phyloP scores from a whole-genome alignment of 1,140 invertebrate genomes.

The Drosophila ogumai region DNA sequence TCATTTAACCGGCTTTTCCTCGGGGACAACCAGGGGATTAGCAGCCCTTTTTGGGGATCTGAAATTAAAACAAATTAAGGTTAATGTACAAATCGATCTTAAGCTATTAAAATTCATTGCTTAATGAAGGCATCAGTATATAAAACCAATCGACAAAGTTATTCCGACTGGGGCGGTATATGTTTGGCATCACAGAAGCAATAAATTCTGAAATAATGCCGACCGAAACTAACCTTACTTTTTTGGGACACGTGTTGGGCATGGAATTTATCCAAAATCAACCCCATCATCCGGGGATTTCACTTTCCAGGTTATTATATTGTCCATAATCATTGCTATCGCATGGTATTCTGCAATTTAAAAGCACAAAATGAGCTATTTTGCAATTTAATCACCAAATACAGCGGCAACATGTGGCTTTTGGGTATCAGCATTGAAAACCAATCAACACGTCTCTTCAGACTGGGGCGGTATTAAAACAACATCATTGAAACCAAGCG shows the following conservation, averaged over 20 bases:
- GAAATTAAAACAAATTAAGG: neutral
- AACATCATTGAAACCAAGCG: slow-evolving; percentile 89
- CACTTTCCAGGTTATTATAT: neutral
- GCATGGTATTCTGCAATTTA: slow-evolving; percentile 19
- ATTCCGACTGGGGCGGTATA: slow-evolving; percentile 71
- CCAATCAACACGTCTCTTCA: slow-evolving; percentile 79
- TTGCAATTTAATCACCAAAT: neutral
- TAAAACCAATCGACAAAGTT: slow-evolving; percentile 37
- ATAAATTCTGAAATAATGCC: neutral
- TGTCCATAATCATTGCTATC: neutral
- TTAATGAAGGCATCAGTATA: slow-evolving; percentile 2
- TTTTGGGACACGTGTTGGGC: slow-evolving; percentile 15
- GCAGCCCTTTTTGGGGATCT: neutral
- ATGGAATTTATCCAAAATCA: slow-evolving; percentile 9
- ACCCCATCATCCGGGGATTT: neutral
- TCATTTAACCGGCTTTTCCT: neutral
- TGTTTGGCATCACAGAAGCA: slow-evolving; percentile 41
- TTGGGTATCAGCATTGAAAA: slow-evolving; percentile 58
- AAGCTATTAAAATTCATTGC: neutral
- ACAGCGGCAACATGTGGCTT: slow-evolving; percentile 5
- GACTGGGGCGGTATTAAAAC: slow-evolving; percentile 69
- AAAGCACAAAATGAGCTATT: slow-evolving; percentile 9
- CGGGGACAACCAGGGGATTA: no score
- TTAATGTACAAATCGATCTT: neutral
- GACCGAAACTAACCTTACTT: slow-evolving; percentile 59